Evolutionary conservation across 2,888 invertebrate species (phyloP).

Genomic region (Mythimna lalbum): DNA sequence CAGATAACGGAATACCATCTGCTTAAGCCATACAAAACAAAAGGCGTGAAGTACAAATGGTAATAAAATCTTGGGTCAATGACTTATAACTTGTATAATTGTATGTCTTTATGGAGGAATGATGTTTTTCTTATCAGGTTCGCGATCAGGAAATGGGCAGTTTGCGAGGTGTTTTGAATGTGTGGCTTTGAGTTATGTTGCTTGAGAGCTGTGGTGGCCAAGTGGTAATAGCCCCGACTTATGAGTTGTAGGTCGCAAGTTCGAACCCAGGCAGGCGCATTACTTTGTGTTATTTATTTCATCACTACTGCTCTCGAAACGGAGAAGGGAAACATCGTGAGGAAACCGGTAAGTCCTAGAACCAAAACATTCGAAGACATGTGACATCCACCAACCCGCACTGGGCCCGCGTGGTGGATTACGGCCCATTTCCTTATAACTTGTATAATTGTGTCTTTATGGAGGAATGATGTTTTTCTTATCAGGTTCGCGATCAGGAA

Average conservation of each 20-base stretch:
- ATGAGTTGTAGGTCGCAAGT: too few relatives aligned
- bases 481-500: constrained; percentile 50
- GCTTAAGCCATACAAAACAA: constrained; percentile 45
- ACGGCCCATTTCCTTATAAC: too few relatives aligned
- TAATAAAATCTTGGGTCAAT: constrained; percentile 49
- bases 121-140: constrained; percentile 38
- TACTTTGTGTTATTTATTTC: too few relatives aligned
- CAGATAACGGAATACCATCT: constrained; percentile 45
- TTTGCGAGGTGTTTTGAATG: constrained; percentile 36
- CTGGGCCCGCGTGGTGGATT: too few relatives aligned
- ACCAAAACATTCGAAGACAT: too few relatives aligned
- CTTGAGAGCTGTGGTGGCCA: too few relatives aligned
- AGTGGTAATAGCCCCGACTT: too few relatives aligned
- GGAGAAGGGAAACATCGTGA: too few relatives aligned
- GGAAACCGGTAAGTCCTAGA: too few relatives aligned
- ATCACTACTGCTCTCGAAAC: too few relatives aligned
- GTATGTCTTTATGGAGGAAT: constrained; percentile 34
- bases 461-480: constrained; percentile 32
- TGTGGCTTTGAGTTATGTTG: constrained; percentile 5
- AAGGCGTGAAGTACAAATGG: constrained; percentile 51
- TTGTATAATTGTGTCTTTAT: constrained; percentile 47
- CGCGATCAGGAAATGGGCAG: constrained; percentile 45
- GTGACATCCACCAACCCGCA: too few relatives aligned
- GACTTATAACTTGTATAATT: constrained; percentile 54
- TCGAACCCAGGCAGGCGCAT: too few relatives aligned